Percentiles rank a stretch among this genome's conserved stretches.
Conservation (phyloP, 1,140 invertebrate genomes). For the Zaprionus inermis region DNA sequence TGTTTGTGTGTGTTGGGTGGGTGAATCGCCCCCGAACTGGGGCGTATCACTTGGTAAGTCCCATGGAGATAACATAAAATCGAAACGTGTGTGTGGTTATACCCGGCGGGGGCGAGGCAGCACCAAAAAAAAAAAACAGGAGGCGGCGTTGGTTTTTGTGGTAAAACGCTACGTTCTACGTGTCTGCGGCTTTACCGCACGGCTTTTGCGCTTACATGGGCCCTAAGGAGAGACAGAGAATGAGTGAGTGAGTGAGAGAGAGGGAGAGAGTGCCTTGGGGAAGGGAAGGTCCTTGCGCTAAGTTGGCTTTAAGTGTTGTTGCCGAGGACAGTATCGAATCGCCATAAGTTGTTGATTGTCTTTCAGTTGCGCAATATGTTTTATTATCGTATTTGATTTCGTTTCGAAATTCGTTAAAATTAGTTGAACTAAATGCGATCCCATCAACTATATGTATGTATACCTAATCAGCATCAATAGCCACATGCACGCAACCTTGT, state of each 20-base stretch:
- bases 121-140: background rate
- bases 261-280: background rate
- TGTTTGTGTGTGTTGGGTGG: background rate
- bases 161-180: conserved; percentile 76
- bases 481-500: too few relatives aligned
- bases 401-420: background rate
- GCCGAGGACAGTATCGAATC: conserved; percentile 12
- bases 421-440: background rate
- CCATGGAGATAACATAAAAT: conserved; percentile 80
- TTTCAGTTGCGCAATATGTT: background rate
- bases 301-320: conserved; percentile 18
- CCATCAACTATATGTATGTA: background rate
- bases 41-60: conserved; percentile 53
- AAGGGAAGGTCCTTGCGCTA: background rate
- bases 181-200: conserved; percentile 67
- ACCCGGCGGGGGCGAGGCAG: background rate
- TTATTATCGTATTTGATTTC: conserved; percentile 4
- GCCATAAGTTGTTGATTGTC: conserved; percentile 7
- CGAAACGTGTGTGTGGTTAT: conserved; percentile 63
- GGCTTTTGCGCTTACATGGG: conserved; percentile 23
- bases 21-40: conserved; percentile 13
- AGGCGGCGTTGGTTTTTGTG: conserved; percentile 52
- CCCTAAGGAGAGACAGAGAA: background rate
- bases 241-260: background rate
- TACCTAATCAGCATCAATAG: too few relatives aligned